These are phyloP conservation scores for Leptonema lineaticorne DNA, from an alignment of 1,140 invertebrate species.

Conservation along the genomic window DNA sequence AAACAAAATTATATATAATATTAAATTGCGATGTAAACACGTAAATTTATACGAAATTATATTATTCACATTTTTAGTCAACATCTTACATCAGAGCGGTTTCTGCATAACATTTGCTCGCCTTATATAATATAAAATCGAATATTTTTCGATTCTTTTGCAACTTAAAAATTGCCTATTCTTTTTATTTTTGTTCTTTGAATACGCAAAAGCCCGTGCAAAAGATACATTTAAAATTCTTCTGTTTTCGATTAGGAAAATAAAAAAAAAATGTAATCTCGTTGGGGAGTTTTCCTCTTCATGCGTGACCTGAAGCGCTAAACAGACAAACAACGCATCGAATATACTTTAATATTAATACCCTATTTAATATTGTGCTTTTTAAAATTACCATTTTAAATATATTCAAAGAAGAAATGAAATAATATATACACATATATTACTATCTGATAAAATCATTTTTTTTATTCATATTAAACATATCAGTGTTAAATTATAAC, in stretches of 20 bases:
- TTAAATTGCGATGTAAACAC: too few relatives aligned
- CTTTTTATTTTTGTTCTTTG: not conserved
- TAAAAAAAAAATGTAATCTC: slow-evolving; percentile 41
- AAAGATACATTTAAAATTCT: slow-evolving; percentile 41
- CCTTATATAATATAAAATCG: too few relatives aligned
- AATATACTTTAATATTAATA: slow-evolving; percentile 39
- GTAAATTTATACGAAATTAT: too few relatives aligned
- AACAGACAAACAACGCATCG: slow-evolving; percentile 19
- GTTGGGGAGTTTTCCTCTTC: slow-evolving; percentile 19
- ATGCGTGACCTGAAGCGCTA: slow-evolving; percentile 23
- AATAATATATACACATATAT: not conserved
- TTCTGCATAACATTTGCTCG: not conserved
- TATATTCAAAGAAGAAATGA: slow-evolving; percentile 8
- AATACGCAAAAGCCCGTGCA: slow-evolving; percentile 1
- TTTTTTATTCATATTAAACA: not conserved
- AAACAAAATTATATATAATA: too few relatives aligned
- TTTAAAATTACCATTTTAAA: too few relatives aligned
- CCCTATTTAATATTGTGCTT: slow-evolving; percentile 41
- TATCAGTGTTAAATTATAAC: too few relatives aligned
- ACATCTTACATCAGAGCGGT: not conserved
- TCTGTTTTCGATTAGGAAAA: slow-evolving; percentile 41
- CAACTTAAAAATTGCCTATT: too few relatives aligned
- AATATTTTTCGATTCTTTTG: not conserved
- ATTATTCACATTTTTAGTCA: not conserved
- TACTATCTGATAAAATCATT: not conserved